Conservation (phyloP, 2,888 invertebrate species). For the Aleiodes leptofemur region DNA sequence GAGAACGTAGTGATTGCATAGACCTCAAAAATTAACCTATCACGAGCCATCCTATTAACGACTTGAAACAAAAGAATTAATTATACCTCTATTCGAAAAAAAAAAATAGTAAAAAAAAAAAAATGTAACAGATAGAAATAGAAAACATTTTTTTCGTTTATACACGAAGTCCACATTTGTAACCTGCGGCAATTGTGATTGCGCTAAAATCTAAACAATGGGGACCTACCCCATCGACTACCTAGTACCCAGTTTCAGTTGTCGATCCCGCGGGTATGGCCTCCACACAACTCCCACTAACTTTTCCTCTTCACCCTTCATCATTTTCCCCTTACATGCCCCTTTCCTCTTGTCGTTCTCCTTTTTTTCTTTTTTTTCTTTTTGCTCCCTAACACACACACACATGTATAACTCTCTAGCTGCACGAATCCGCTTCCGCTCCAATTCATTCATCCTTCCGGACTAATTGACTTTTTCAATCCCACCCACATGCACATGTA, state of each 20-base stretch:
- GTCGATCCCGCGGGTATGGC: conserved; percentile 44
- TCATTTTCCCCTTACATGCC: conserved; percentile 17
- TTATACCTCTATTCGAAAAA: conserved; percentile 14
- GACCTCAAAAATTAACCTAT: no score
- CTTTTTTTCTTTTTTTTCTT: conserved; percentile 48
- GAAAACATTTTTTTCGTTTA: not conserved
- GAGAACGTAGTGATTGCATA: no score
- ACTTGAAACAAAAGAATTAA: conserved; percentile 1
- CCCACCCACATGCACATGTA: conserved; percentile 34
- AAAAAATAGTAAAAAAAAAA: conserved; percentile 28
- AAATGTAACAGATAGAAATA: not conserved
- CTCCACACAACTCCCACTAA: conserved; percentile 34
- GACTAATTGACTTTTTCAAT: conserved; percentile 62
- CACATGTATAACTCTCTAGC: conserved; percentile 47
- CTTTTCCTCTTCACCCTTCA: conserved; percentile 29
- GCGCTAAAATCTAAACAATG: conserved; percentile 67
- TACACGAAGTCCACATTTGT: conserved; percentile 36
- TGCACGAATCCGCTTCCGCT: conserved; percentile 54
- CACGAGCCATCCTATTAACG: no score
- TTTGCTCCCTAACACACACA: conserved; percentile 51
- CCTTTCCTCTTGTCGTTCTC: conserved; percentile 18
- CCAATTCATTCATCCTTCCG: conserved; percentile 62
- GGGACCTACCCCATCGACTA: conserved; percentile 60
- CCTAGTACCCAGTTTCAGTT: conserved; percentile 48
- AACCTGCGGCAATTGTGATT: conserved; percentile 64